phyloP scores from a whole-genome alignment of 1,140 invertebrate species.

The Drosophila nasuta region DNA sequence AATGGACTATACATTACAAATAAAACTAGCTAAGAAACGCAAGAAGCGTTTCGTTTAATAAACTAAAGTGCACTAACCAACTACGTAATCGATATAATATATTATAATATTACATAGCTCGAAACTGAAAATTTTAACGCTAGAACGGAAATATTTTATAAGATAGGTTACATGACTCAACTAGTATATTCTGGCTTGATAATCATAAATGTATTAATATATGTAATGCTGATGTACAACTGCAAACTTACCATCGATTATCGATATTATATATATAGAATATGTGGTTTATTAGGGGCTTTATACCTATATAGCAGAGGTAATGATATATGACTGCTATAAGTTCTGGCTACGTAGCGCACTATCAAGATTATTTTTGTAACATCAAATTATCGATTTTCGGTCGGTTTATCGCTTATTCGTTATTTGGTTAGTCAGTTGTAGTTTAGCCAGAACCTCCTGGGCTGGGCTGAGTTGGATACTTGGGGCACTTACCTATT shows the following conservation, averaged over 20 bases:
- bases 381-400: conserved; percentile 17
- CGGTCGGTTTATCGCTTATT: conserved; percentile 23
- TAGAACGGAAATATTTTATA: conserved; percentile 9
- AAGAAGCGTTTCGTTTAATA: conserved; percentile 7
- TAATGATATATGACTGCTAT: conserved; percentile 19
- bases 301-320: conserved; percentile 27
- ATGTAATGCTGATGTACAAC: conserved; percentile 3
- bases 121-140: conserved; percentile 38
- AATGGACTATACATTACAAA: conserved; percentile 24
- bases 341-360: conserved; percentile 43
- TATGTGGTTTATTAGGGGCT: not conserved
- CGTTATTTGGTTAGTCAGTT: conserved; percentile 24
- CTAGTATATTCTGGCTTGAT: conserved; percentile 8
- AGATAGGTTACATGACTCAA: conserved; percentile 6
- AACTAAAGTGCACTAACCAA: conserved; percentile 70
- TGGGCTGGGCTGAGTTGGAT: conserved; percentile 21
- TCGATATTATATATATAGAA: conserved; percentile 10
- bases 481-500: conserved; percentile 92
- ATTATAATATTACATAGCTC: conserved; percentile 23
- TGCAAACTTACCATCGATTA: conserved; percentile 53
- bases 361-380: conserved; percentile 31
- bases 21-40: conserved; percentile 21
- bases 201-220: not conserved
- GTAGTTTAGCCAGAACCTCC: not conserved
- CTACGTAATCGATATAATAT: conserved; percentile 47